These are phyloP conservation scores for Tor tambroides DNA, from an alignment of 2,113 vertebrate genomes.

Conservation along the genomic window DNA sequence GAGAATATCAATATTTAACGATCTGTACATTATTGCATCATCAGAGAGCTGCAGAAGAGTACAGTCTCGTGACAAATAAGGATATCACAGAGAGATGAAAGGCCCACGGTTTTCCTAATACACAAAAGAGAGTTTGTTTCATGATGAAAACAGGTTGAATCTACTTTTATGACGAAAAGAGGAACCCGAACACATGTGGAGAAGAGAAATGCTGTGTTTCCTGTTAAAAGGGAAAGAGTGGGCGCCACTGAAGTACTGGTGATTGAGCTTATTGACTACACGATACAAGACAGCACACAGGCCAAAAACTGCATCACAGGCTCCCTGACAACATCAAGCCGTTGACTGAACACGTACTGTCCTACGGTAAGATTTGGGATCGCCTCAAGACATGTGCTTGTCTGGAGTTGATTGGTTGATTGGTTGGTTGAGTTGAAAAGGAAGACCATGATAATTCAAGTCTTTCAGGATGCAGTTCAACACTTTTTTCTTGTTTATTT, in stretches of 20 bases:
- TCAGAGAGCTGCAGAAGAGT: conserved; percentile 80
- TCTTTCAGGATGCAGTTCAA: conserved; percentile 66
- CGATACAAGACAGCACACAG: conserved; percentile 79
- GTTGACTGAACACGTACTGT: conserved; percentile 57
- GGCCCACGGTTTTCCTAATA: conserved; percentile 68
- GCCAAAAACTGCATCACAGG: conserved; percentile 77
- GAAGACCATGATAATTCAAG: conserved; percentile 70
- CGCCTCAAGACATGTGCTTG: neutral
- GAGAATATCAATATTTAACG: conserved; percentile 81
- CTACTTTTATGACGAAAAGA: conserved; percentile 59
- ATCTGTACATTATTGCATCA: conserved; percentile 96
- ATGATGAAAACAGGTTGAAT: conserved; percentile 71
- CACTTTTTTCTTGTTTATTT: conserved; percentile 39
- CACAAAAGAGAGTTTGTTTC: conserved; percentile 67
- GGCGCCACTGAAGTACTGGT: conserved; percentile 72
- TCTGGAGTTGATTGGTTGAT: conserved; percentile 45
- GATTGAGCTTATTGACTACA: conserved; percentile 78
- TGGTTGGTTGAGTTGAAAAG: conserved; percentile 54
- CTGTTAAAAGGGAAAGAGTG: conserved; percentile 55
- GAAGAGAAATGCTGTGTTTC: neutral
- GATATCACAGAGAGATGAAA: conserved; percentile 68
- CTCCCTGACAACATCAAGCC: conserved; percentile 79
- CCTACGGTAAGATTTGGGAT: conserved; percentile 36
- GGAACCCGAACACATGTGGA: conserved; percentile 46
- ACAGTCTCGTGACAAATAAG: conserved; percentile 80